Conservation (phyloP, 2,797 vertebrate genomes). For the Gallinago stenura region DNA sequence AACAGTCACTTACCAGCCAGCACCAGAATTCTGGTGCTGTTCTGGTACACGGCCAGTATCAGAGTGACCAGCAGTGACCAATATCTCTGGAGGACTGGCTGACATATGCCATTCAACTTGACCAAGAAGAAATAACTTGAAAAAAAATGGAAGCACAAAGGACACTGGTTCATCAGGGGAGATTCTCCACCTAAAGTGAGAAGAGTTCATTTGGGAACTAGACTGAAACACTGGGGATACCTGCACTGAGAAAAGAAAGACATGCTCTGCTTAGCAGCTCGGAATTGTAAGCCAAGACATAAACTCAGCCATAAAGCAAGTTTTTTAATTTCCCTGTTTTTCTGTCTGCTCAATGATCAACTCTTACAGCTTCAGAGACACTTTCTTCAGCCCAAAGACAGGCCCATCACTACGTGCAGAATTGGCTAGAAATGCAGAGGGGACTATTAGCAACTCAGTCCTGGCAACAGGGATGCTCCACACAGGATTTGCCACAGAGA, state of each 20-base stretch:
- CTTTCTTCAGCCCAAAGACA: not conserved
- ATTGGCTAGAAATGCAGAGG: not conserved
- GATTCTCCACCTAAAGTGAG: not conserved
- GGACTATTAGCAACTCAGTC: not conserved
- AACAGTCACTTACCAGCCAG: not conserved
- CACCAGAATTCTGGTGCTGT: not conserved
- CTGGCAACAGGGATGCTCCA: not conserved
- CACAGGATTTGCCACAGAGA: not conserved
- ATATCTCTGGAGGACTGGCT: not conserved
- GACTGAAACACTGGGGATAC: not conserved
- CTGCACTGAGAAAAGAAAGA: not conserved
- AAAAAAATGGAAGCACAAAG: not conserved
- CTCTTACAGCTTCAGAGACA: not conserved
- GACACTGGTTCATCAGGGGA: not conserved
- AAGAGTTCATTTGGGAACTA: not conserved
- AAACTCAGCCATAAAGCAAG: not conserved
- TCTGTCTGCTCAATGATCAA: not conserved
- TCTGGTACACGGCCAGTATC: accelerated
- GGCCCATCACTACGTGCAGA: no score
- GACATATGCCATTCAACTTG: no score
- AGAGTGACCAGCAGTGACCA: not conserved
- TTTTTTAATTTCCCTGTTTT: not conserved
- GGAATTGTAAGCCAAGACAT: not conserved
- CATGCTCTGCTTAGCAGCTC: not conserved
- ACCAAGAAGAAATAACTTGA: not conserved